Percentiles rank a stretch among this genome's conserved stretches.
These are phyloP conservation scores for Falco rusticolus DNA, from an alignment of 2,797 vertebrate species.

Conservation along the genomic window DNA sequence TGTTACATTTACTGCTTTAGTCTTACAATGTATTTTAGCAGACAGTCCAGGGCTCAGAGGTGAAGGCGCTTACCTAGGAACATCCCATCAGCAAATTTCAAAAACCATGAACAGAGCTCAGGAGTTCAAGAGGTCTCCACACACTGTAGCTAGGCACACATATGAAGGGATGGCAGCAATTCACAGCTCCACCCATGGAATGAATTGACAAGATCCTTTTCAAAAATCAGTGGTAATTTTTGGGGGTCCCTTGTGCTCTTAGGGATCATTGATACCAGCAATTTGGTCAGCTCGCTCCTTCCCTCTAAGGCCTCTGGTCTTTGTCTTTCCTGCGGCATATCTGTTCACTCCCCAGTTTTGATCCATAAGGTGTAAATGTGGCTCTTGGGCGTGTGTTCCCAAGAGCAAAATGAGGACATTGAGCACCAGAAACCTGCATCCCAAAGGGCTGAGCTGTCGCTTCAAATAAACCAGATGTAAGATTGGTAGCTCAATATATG, in stretches of 20 bases:
- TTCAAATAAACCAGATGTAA: neutral
- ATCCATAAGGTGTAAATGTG: fast-evolving
- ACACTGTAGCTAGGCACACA: neutral
- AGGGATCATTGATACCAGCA: neutral
- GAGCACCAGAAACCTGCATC: neutral
- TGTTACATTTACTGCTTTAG: neutral
- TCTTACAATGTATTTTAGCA: neutral
- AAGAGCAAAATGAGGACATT: neutral
- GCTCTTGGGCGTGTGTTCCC: neutral
- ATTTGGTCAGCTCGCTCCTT: neutral
- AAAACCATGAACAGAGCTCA: neutral
- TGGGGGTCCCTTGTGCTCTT: neutral
- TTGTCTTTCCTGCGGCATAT: neutral
- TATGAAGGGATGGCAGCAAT: neutral
- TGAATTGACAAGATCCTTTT: neutral
- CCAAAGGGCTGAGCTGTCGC: neutral
- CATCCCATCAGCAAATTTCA: neutral
- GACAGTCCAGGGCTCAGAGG: neutral
- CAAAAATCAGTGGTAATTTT: neutral
- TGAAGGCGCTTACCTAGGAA: neutral
- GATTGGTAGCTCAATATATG: neutral
- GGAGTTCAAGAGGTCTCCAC: neutral
- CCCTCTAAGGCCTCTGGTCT: neutral
- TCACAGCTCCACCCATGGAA: neutral
- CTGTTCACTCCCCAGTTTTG: neutral